Percentiles rank a stretch among this genome's conserved stretches.
Evolutionary conservation across 2,888 invertebrate species (phyloP).

Genomic region (Drosophila subquinaria): DNA sequence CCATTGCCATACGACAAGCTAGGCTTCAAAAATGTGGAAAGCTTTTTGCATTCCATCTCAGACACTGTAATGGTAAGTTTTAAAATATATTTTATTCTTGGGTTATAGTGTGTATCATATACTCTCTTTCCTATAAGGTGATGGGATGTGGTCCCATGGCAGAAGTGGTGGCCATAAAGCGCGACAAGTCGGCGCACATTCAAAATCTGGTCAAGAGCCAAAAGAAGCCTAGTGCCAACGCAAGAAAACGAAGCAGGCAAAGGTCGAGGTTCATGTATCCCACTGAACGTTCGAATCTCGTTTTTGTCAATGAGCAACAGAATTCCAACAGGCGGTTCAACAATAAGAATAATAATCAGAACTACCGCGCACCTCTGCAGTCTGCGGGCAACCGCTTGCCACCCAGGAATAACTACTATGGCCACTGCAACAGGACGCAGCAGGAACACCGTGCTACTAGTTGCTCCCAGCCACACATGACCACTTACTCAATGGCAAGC

Average conservation of each 20-base stretch:
- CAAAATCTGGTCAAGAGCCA: constrained; percentile 73
- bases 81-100: neutral
- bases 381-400: neutral
- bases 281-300: constrained; percentile 31
- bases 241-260: neutral
- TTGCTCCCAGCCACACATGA: neutral
- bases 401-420: neutral
- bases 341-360: neutral
- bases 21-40: constrained; percentile 72
- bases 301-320: constrained; percentile 45
- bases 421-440: neutral
- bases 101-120: neutral
- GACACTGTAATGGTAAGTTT: constrained; percentile 74
- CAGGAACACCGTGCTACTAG: neutral
- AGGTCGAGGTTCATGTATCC: constrained; percentile 19
- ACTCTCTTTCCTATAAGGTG: constrained; percentile 53
- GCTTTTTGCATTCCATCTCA: constrained; percentile 75
- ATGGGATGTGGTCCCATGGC: constrained; percentile 73
- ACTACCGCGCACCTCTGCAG: too few relatives aligned
- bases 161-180: constrained; percentile 55
- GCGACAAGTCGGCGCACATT: constrained; percentile 74
- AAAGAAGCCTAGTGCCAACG: constrained; percentile 58
- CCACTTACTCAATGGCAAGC: constrained; percentile 3
- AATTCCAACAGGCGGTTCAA: neutral
- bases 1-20: constrained; percentile 67